Evolutionary conservation across 2,797 vertebrate species (phyloP), one percentile per base, ranked within the genome.

Genomic region (Astyanax mexicanus): DNA sequence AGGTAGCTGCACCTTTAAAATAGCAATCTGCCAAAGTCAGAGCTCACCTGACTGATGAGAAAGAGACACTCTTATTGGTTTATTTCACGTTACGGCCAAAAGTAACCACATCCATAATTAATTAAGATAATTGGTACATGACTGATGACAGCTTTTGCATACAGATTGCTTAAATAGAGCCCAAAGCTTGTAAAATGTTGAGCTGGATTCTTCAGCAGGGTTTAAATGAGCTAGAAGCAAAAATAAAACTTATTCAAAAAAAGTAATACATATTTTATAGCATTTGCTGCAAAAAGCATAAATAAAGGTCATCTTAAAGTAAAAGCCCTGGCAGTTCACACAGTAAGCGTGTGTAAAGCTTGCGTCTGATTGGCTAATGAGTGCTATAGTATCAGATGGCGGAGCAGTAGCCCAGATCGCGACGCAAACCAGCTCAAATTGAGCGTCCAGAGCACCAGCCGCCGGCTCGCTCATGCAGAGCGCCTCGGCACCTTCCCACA

Each of bases 381-480:
- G 66, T 19, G 32, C 32, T 61, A 35, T 61, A 12, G n/a, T 51
- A 69, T 76, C 65, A 61, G 66, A 69, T 27, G 58, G 15, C 45
- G 13, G 1, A 11, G 6, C 37, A 51, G 23, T 23, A 23, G 15
- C 12, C 64, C 66, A 65, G 40, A 79, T 80, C 3, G 55, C 68
- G 13, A 51, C 58, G 82, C 80, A 89, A 89, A 89, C 79, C 51
- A 86, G 69, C 84, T 88, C 81, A 88, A 92, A 91, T 88, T 89
- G 88, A 89, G 84, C 89, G 76, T 88, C 83, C 69, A 81, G 88
- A 89, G 90, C 88, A 87, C 87, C 86, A 86, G 84, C 87, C 84
- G 85, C 75, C 69, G 17, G 78, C 74, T 78, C 81, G 83, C 80
- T 89, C 85, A 89, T 83, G 88, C 82, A 85, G 84, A 90, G 88